Conservation (phyloP, 37 sponge, comb jelly and placozoan species). For the Aphrocallistes beatrix region DNA sequence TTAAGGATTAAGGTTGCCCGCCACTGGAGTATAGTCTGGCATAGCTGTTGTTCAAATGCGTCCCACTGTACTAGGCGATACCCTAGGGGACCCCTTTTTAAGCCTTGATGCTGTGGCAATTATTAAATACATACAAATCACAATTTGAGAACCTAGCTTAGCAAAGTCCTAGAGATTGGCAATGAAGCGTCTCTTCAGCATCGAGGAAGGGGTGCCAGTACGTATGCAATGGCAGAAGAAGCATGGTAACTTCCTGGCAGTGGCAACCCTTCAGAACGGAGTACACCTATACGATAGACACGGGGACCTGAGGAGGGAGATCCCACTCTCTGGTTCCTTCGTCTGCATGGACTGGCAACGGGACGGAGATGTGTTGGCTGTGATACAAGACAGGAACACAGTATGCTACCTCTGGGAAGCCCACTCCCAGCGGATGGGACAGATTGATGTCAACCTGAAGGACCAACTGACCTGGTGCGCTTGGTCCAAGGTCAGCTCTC, state of each 20-base stretch:
- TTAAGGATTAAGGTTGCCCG: too few relatives aligned
- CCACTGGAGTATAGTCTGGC: too few relatives aligned
- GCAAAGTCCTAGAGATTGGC: too few relatives aligned
- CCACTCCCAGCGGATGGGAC: slow-evolving; percentile 37
- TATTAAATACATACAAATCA: too few relatives aligned
- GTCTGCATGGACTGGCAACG: slow-evolving; percentile 86
- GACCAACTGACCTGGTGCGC: slow-evolving; percentile 49
- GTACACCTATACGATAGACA: slow-evolving; percentile 73
- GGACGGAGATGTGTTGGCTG: slow-evolving; percentile 82
- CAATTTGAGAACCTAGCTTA: too few relatives aligned
- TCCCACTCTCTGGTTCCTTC: slow-evolving; percentile 49
- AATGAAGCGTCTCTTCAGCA: background rate
- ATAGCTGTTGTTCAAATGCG: too few relatives aligned
- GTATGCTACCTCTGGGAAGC: slow-evolving; percentile 74
- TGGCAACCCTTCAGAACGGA: slow-evolving; percentile 20
- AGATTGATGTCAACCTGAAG: slow-evolving; percentile 79
- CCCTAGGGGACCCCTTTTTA: too few relatives aligned
- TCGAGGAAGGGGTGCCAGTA: background rate
- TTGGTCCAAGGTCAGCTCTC: slow-evolving; percentile 55
- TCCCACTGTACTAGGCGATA: too few relatives aligned
- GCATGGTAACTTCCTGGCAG: slow-evolving; percentile 7
- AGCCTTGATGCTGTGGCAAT: too few relatives aligned
- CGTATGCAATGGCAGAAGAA: background rate
- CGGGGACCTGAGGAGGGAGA: slow-evolving; percentile 61
- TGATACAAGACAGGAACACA: slow-evolving; percentile 47